Percentiles rank a stretch among this genome's conserved stretches.
Evolutionary conservation across 2,888 invertebrate species (phyloP).

Genomic region (Pristionchus japonicus): DNA sequence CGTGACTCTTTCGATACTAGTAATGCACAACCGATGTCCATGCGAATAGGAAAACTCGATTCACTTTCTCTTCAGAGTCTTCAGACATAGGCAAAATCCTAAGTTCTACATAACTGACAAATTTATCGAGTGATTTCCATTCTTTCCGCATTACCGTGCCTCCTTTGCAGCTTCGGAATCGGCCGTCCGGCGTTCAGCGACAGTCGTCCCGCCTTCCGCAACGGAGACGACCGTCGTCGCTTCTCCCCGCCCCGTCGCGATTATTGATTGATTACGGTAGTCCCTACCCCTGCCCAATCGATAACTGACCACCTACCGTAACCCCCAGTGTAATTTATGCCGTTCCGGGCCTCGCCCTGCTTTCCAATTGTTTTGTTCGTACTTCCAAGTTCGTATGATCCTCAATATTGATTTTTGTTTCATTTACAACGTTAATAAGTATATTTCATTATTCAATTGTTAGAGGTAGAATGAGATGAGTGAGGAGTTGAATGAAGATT

Average conservation of each 20-base stretch:
- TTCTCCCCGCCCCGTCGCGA: constrained; percentile 31
- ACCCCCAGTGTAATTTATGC: not conserved
- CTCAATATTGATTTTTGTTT: constrained; percentile 27
- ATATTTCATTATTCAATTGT: not conserved
- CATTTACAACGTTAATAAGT: constrained; percentile 18
- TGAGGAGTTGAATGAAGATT: not conserved
- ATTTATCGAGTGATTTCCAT: not conserved
- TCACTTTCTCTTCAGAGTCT: too few relatives aligned
- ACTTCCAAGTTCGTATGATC: constrained; percentile 31
- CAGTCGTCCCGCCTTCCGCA: too few relatives aligned
- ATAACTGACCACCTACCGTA: constrained; percentile 16
- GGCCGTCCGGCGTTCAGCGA: not conserved
- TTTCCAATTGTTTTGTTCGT: not conserved
- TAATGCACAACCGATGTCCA: too few relatives aligned
- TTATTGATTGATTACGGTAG: constrained; percentile 36
- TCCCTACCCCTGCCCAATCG: not conserved
- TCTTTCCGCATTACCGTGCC: not conserved
- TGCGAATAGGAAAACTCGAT: too few relatives aligned
- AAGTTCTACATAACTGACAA: not conserved
- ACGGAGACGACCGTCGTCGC: constrained; percentile 22
- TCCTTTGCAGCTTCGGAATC: not conserved
- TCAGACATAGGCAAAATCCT: too few relatives aligned
- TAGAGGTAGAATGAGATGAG: not conserved
- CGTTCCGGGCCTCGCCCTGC: constrained; percentile 15
- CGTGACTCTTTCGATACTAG: too few relatives aligned